phyloP scores from a whole-genome alignment of 2,113 vertebrate genomes.

The Phalacrocorax pelagicus region DNA sequence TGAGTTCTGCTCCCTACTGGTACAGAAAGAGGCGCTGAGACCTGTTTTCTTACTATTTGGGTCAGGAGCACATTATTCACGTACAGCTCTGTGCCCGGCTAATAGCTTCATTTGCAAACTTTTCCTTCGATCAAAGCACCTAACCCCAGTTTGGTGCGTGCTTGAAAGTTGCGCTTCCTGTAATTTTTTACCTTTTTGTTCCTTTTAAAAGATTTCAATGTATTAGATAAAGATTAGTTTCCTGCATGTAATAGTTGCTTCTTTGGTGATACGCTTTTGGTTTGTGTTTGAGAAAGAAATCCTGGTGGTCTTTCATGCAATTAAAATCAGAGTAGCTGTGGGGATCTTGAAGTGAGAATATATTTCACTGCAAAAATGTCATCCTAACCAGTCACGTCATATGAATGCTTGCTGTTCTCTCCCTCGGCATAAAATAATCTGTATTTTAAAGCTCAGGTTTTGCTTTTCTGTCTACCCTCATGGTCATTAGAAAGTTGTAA shows the following conservation, averaged over 20 bases:
- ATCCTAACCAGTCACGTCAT: neutral
- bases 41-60: neutral
- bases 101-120: neutral
- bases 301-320: slow-evolving; percentile 25
- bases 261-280: slow-evolving; percentile 6
- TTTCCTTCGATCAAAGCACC: neutral
- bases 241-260: neutral
- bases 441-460: slow-evolving; percentile 18
- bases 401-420: neutral
- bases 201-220: slow-evolving; percentile 54
- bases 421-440: neutral
- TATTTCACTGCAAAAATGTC: slow-evolving; percentile 2
- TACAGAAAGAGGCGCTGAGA: neutral
- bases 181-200: neutral
- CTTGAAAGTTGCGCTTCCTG: neutral
- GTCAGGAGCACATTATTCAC: neutral
- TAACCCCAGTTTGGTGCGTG: neutral
- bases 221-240: neutral
- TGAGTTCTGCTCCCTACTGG: neutral
- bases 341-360: slow-evolving; percentile 32
- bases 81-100: neutral
- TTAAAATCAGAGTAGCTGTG: slow-evolving; percentile 48
- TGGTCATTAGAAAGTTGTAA: neutral
- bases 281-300: slow-evolving; percentile 32
- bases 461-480: neutral